Evolutionary conservation across 1,140 invertebrate genomes (phyloP).

Genomic region (Tetranychus cinnabarinus): DNA sequence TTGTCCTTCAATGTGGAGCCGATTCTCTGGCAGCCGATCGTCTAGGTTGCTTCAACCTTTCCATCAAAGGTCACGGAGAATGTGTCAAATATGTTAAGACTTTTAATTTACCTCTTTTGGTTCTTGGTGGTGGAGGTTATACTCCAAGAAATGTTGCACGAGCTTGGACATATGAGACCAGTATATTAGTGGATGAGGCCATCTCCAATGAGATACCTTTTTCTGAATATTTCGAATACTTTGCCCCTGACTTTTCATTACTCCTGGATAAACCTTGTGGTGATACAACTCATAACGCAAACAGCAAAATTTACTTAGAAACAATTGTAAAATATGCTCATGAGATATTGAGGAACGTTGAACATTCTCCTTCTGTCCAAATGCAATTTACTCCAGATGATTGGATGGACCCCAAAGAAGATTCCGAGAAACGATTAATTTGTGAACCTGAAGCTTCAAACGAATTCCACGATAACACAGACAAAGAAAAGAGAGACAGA

Average conservation of each 20-base stretch:
- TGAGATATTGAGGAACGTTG: constrained; percentile 21
- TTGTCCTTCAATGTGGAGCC: constrained; percentile 92
- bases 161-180: constrained; percentile 98
- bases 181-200: constrained; percentile 63
- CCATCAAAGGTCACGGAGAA: constrained; percentile 71
- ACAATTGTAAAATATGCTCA: constrained; percentile 15
- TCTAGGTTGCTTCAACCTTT: constrained; percentile 64
- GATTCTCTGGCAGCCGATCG: constrained; percentile 89
- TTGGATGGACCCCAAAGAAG: constrained; percentile 17
- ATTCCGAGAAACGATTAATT: neutral
- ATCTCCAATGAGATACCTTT: constrained; percentile 79
- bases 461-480: constrained; percentile 69
- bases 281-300: constrained; percentile 8
- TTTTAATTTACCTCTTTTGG: constrained; percentile 72
- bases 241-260: constrained; percentile 77
- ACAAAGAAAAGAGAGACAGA: neutral
- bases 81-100: constrained; percentile 91
- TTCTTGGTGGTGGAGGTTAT: constrained; percentile 90
- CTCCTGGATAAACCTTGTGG: constrained; percentile 28
- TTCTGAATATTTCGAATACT: constrained; percentile 73
- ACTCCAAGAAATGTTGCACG: constrained; percentile 89
- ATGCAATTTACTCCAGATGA: constrained; percentile 72
- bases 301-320: constrained; percentile 33
- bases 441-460: constrained; percentile 27
- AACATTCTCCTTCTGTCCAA: constrained; percentile 37